A percentile compares a stretch with the other conserved stretches of the same genome.
These are phyloP conservation scores for Lagodon rhomboides DNA, from an alignment of 2,797 vertebrate species.

Conservation along the genomic window DNA sequence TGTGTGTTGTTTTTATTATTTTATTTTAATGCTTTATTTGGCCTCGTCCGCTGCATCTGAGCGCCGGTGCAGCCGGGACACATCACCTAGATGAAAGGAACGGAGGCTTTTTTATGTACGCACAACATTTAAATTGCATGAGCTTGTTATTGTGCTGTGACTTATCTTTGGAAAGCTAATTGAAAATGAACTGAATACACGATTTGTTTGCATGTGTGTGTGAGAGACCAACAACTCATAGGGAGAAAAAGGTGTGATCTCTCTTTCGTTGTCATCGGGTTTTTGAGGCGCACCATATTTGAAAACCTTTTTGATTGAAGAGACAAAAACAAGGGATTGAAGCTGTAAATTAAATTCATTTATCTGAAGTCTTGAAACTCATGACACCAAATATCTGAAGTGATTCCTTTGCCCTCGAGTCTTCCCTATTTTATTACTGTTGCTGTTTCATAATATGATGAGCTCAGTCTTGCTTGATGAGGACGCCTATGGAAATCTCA, in stretches of 20 bases:
- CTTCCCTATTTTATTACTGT: constrained; percentile 29
- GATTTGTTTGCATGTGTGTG: constrained; percentile 50
- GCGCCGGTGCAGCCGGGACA: constrained; percentile 56
- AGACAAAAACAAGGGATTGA: constrained; percentile 10
- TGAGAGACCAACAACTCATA: constrained; percentile 23
- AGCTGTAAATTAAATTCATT: not conserved
- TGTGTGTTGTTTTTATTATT: constrained; percentile 32
- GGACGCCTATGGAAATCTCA: constrained; percentile 66
- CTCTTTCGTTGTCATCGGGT: constrained; percentile 5
- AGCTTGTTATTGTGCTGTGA: constrained; percentile 72
- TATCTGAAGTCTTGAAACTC: constrained; percentile 28
- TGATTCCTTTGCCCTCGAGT: constrained; percentile 1
- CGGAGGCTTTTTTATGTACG: constrained; percentile 62
- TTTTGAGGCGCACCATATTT: constrained; percentile 21
- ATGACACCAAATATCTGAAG: constrained; percentile 30
- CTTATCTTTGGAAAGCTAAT: constrained; percentile 74
- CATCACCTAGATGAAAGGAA: constrained; percentile 76
- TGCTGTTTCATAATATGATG: constrained; percentile 37
- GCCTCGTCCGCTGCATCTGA: constrained; percentile 59
- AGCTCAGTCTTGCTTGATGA: constrained; percentile 61
- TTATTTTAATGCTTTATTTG: constrained; percentile 64
- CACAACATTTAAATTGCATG: constrained; percentile 81
- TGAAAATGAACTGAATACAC: constrained; percentile 64
- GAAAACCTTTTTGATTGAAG: constrained; percentile 26
- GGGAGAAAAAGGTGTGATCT: constrained; percentile 27